phyloP scores from a whole-genome alignment of 2,888 invertebrate species.

The Nemotelus nigrinus region DNA sequence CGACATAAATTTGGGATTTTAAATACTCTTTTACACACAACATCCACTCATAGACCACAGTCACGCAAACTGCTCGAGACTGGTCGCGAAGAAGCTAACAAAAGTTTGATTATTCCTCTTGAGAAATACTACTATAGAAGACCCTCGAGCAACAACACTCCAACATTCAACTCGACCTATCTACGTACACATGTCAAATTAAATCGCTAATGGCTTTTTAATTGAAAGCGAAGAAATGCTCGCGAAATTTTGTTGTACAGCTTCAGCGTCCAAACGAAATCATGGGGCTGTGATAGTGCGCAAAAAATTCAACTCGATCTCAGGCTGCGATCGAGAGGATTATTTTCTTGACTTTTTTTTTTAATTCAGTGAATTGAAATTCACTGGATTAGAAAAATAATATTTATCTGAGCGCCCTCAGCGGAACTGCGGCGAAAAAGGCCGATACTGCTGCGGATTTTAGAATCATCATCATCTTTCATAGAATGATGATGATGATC shows the following conservation, averaged over 20 bases:
- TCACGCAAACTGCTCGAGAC: no score
- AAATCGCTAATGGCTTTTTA: constrained; percentile 40
- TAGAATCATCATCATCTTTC: not conserved
- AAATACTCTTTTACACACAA: no score
- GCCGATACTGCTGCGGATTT: not conserved
- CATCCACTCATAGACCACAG: no score
- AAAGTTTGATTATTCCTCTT: constrained; percentile 2
- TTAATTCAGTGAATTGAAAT: not conserved
- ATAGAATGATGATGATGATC: not conserved
- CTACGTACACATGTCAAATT: constrained; percentile 1
- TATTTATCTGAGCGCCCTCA: not conserved
- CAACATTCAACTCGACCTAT: not conserved
- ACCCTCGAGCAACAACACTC: no score
- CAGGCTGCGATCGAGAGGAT: not conserved
- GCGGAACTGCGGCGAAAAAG: not conserved
- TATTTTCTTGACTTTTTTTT: not conserved
- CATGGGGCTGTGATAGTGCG: no score
- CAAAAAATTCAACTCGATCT: not conserved
- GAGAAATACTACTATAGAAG: not conserved
- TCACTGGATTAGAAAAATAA: constrained; percentile 31
- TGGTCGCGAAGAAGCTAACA: no score
- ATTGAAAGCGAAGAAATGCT: constrained; percentile 36
- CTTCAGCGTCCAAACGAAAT: not conserved
- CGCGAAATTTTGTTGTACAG: constrained; percentile 13
- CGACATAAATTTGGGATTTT: no score